These are phyloP conservation scores for Etheostoma perlongum DNA, from an alignment of 2,797 vertebrate species.

Conservation along the genomic window DNA sequence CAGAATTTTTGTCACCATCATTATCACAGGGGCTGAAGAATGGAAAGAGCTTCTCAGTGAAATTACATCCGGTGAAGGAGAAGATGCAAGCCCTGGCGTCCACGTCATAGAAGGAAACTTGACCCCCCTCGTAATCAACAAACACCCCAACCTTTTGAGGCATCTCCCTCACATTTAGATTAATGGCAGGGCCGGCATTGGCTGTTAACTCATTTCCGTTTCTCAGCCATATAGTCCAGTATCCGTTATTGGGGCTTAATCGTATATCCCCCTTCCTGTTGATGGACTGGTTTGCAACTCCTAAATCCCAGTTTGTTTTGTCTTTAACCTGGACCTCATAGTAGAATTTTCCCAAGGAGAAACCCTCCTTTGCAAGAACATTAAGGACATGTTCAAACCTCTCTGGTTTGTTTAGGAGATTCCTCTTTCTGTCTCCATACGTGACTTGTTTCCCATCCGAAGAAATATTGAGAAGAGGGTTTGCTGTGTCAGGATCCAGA, in stretches of 20 bases:
- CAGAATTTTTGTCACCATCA: slow-evolving; percentile 46
- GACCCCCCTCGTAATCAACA: slow-evolving; percentile 59
- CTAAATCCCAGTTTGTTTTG: slow-evolving; percentile 73
- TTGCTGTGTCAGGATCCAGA: slow-evolving; percentile 69
- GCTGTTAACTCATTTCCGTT: slow-evolving; percentile 52
- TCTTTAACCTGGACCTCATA: slow-evolving; percentile 71
- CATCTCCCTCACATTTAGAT: slow-evolving; percentile 39
- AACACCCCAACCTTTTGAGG: slow-evolving; percentile 72
- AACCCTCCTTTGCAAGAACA: slow-evolving; percentile 67
- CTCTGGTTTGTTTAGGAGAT: slow-evolving; percentile 24
- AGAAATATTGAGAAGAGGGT: slow-evolving; percentile 58
- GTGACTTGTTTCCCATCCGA: slow-evolving; percentile 62
- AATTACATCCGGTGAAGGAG: slow-evolving; percentile 63
- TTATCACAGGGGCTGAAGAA: slow-evolving; percentile 64
- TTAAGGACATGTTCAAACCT: slow-evolving; percentile 63
- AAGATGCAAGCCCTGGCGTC: slow-evolving; percentile 58
- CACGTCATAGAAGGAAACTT: slow-evolving; percentile 70
- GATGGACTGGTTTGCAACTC: slow-evolving; percentile 66
- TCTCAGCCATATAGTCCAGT: slow-evolving; percentile 71
- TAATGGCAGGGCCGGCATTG: slow-evolving; percentile 17
- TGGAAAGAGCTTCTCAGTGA: slow-evolving; percentile 68
- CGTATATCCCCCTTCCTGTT: slow-evolving; percentile 67
- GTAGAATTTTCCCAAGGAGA: slow-evolving; percentile 64
- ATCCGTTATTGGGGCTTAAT: slow-evolving; percentile 64
- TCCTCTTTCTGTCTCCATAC: slow-evolving; percentile 25